These are phyloP conservation scores for Myzus persicae DNA, from an alignment of 1,140 invertebrate species.

Conservation along the genomic window DNA sequence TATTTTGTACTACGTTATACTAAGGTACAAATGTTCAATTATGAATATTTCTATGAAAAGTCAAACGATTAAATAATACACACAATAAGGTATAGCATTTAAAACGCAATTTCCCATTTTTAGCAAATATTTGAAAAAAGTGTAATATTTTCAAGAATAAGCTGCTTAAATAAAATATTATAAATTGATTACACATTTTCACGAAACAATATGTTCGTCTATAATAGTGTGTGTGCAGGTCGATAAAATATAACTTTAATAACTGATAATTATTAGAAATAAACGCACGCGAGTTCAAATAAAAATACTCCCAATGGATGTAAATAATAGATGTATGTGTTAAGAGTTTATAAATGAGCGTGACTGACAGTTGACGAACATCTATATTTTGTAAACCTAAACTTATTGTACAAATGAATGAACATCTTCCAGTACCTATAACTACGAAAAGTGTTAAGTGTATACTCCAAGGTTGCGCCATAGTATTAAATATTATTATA, in stretches of 20 bases:
- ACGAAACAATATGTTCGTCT: background rate
- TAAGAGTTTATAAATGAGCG: background rate
- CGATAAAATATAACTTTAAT: background rate
- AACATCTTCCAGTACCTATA: background rate
- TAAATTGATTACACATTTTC: background rate
- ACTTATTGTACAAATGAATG: background rate
- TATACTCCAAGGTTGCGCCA: background rate
- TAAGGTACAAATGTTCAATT: background rate
- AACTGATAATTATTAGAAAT: background rate
- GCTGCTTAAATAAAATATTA: background rate
- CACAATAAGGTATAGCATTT: background rate
- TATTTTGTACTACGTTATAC: background rate
- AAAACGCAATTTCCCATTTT: background rate
- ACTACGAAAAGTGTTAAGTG: background rate
- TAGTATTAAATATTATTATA: background rate
- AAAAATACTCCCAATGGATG: background rate
- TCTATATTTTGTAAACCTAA: background rate
- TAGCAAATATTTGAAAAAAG: background rate
- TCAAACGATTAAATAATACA: background rate
- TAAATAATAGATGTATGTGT: background rate
- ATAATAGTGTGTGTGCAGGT: background rate
- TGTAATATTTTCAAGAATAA: background rate
- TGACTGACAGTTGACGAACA: background rate
- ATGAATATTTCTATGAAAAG: background rate
- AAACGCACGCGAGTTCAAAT: background rate